Evolutionary conservation across 2,797 vertebrate species (phyloP), one percentile per base, ranked within the genome.

Genomic region (Sandelia bainsii): DNA sequence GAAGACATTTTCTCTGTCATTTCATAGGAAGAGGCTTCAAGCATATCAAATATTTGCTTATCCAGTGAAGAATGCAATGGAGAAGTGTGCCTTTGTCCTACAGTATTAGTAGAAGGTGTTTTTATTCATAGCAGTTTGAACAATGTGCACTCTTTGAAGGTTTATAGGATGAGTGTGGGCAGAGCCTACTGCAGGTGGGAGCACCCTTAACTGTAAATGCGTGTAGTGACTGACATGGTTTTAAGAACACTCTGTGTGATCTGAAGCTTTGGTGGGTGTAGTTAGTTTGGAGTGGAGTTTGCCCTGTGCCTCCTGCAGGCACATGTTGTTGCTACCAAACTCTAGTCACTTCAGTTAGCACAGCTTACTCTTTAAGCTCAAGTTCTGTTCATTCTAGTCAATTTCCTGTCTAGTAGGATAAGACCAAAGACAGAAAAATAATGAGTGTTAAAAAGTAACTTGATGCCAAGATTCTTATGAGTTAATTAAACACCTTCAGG

Each of bases 401-500:
- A 32, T 49, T 57, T 13, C 56, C 46, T 17, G 22, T 58, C 39
- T 13, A 58, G 19, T 10, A 69, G 13, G 25, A 60, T 6, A 56
- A 34, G 14, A 50, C 39, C 62, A 16, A 13, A 53, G 65, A 61
- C 0, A 9, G 7, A 63, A 52, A 62, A 60, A 29, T 12, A 71
- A 69, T 56, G 12, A 69, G 49, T 50, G 29, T 61, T 48, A 52
- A 68, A 67, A 78, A 46, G 54, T n/a, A 54, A 23, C 22, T 29
- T 10, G 25, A 16, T 20, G 22, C 39, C 52, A 57, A 23, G 11
- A 42, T 67, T 77, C 20, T 32, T 34, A 7, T 32, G 19, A 77
- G 22, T 63, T 82, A 58, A 86, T 86, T 70, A 73, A 84, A 86
- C 77, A 82, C 60, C 69, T 72, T 72, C 52, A 56, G 39, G 25